Evolutionary conservation across 1,140 invertebrate species (phyloP), one percentile per base, ranked within the genome.

Genomic region (Dendrolimus punctatus): DNA sequence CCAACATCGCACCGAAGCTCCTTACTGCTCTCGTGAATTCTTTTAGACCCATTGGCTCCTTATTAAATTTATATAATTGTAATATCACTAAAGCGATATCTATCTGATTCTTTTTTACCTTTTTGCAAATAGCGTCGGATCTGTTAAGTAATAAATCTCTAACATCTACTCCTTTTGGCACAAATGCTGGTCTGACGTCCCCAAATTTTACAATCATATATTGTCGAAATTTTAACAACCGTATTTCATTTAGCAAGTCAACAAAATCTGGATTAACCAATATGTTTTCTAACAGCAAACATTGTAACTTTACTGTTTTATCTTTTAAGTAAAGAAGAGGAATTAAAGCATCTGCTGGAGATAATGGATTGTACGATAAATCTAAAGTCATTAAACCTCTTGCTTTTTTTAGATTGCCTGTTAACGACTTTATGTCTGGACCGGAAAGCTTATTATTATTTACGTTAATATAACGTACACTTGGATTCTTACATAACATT

Each of bases 391-490:
- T 7, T 10, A 80, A 55, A 6, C 49, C 56, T 39, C 60, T 64
- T 0, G 73, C 60, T 8, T 40, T 40, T 23, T 40, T 48, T 6
- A 79, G 60, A 8, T 43, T 58, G 7, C 39, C 40, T 0, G 64
- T 58, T 39, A 78, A 52, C 4, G 56, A 44, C n/a, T 48, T 64
- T 3, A 53, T 44, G 62, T 47, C 37, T 23, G 36, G 1, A 49
- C 41, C 6, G 53, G 38, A 37, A 69, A 56, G 69, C 73, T 56
- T 66, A 47, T 77, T 78, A 47, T 75, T 69, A 57, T 68, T 78
- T 3, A 78, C 40, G 55, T 75, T 67, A 42, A 78, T 51, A 40
- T 62, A 39, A 46, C 52, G 52, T 8, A 77, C 54, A 5, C 55
- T 57, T 39, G 58, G 54, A 37, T 58, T 48, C 3, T 6, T 45